These are phyloP conservation scores for Cotesia congregata DNA, from an alignment of 2,888 invertebrate species.

Conservation along the genomic window DNA sequence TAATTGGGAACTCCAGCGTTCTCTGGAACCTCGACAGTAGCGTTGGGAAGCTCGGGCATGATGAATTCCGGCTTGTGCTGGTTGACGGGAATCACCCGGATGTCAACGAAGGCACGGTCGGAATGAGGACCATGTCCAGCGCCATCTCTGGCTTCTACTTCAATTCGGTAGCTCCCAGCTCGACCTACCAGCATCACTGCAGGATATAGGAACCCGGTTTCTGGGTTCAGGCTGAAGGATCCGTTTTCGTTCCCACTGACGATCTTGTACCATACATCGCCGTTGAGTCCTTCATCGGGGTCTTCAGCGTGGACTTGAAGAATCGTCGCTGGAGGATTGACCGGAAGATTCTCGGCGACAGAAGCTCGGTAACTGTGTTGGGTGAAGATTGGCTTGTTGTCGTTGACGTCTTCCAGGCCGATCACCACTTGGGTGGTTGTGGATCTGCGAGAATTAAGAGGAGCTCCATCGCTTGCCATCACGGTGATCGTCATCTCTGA, in stretches of 20 bases:
- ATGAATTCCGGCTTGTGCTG: conserved; percentile 86
- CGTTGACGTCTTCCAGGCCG: conserved; percentile 87
- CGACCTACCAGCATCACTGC: conserved; percentile 80
- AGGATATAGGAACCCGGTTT: conserved; percentile 87
- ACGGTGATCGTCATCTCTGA: conserved; percentile 82
- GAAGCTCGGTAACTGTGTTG: conserved; percentile 83
- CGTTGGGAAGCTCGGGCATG: conserved; percentile 81
- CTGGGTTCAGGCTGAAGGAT: conserved; percentile 82
- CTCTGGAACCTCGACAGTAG: conserved; percentile 87
- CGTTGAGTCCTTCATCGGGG: conserved; percentile 83
- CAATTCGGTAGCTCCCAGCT: conserved; percentile 74
- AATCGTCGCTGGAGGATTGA: conserved; percentile 86
- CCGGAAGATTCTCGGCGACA: conserved; percentile 86
- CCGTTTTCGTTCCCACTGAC: conserved; percentile 78
- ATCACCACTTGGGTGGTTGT: conserved; percentile 85
- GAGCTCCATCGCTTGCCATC: conserved; percentile 85
- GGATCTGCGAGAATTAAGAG: conserved; percentile 77
- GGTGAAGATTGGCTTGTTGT: conserved; percentile 87
- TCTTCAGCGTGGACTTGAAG: conserved; percentile 81
- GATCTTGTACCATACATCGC: conserved; percentile 83
- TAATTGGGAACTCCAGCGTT: conserved; percentile 83
- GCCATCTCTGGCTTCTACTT: conserved; percentile 84
- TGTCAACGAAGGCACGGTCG: conserved; percentile 81
- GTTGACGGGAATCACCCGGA: conserved; percentile 85
- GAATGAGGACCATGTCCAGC: conserved; percentile 77